Evolutionary conservation across 2,888 invertebrate genomes (phyloP), one percentile per base, ranked within the genome.

Genomic region (Nudaria mundana): DNA sequence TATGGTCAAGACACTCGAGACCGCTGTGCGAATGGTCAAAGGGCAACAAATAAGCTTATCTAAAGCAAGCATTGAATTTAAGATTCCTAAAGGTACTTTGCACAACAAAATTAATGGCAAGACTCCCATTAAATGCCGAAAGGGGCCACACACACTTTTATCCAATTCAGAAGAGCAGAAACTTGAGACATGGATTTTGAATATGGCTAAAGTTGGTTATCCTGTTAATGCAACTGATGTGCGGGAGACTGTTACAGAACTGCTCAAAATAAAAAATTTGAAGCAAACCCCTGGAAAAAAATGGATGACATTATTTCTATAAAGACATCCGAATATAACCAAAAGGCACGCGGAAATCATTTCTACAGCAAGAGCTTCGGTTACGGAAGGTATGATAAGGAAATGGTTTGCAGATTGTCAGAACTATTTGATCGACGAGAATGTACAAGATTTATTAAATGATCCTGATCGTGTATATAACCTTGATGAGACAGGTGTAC

Each of bases 401-500:
- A 23, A 23, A 23, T 23, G 23, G 23, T 23, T 23, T 8, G 7
- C 6, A 6, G 10, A n/a, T 3, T 23, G 8, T 2, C 23, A 8
- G 1, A 5, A 23, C 2, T n/a, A 23, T n/a, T n/a, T 23, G 23
- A 2, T 8, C 6, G 23, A 23, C 2, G 23, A 8, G 8, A 23
- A 23, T 23, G 23, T 8, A 23, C 2, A 2, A n/a, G 23, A 23
- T 8, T 8, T 23, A 23, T 8, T 23, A n/a, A n/a, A 23, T 23
- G 8, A n/a, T 2, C 37, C 37, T 5, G 29, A 29, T 18, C 37
- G 41, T 1, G 29, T 41, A 31, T 41, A 30, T 26, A 41, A 37
- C 11, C 7, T 36, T 7, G 36, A 37, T 20, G 36, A 41, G 37
- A 41, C 41, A 28, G 32, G 41, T 37, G 41, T 41, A 10, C 30